Evolutionary conservation across 2,113 vertebrate species (phyloP).

Genomic region (Plecturocebus donacophilus): DNA sequence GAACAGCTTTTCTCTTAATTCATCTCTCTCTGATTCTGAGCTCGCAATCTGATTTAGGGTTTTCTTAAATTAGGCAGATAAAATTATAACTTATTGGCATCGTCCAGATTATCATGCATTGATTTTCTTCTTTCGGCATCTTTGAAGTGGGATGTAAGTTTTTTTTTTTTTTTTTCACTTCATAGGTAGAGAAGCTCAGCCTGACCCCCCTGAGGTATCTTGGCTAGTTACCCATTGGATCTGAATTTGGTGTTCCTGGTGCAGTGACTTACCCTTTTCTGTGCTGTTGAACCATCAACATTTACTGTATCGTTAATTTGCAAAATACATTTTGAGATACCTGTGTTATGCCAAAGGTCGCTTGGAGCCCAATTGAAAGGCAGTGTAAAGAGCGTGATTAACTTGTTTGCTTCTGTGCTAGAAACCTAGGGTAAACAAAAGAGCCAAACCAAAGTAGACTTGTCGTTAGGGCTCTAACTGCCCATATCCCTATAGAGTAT

Average conservation of each 20-base stretch:
- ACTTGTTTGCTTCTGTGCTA: neutral
- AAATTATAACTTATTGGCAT: neutral
- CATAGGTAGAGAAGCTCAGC: neutral
- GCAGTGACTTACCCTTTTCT: neutral
- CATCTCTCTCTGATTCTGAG: neutral
- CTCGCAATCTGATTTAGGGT: neutral
- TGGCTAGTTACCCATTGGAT: neutral
- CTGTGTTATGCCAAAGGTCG: neutral
- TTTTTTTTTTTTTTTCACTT: neutral
- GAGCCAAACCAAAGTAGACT: neutral
- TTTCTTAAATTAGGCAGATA: constrained; percentile 23
- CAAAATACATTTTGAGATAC: neutral
- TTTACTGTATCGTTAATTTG: neutral
- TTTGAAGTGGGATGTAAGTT: neutral
- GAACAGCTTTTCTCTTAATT: constrained; percentile 11
- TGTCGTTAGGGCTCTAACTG: neutral
- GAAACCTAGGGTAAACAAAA: neutral
- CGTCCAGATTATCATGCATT: neutral
- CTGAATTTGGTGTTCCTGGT: neutral
- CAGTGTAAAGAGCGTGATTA: neutral
- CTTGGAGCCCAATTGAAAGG: neutral
- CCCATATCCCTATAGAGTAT: neutral
- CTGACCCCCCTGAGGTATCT: neutral
- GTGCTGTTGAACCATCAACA: neutral
- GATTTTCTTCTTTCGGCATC: neutral